Conservation (phyloP, 2,797 vertebrate species). For the Cossypha niveicapilla region DNA sequence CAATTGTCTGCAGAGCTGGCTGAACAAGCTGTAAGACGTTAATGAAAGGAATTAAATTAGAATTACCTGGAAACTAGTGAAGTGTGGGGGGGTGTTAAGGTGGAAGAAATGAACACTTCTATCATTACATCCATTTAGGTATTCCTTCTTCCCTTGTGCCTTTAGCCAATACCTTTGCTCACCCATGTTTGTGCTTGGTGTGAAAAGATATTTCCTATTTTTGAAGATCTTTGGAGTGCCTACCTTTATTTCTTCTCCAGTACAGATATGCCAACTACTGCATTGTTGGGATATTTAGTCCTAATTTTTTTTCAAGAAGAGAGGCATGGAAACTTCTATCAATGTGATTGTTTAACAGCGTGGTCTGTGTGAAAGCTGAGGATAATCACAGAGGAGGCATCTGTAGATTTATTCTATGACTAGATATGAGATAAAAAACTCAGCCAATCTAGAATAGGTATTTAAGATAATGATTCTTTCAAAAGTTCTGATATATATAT, state of each 20-base stretch:
- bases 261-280: neutral
- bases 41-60: conserved; percentile 54
- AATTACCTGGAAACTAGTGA: conserved; percentile 43
- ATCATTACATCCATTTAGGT: neutral
- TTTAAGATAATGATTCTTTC: neutral
- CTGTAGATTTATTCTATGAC: neutral
- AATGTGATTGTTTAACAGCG: neutral
- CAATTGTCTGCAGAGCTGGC: conserved; percentile 49
- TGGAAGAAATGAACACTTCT: neutral
- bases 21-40: conserved; percentile 43
- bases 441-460: neutral
- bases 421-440: neutral
- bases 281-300: neutral
- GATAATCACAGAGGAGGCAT: neutral
- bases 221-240: neutral
- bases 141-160: neutral
- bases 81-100: neutral
- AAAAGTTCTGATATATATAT: neutral
- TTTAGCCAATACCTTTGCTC: neutral
- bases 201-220: neutral
- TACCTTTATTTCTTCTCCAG: neutral
- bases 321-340: neutral
- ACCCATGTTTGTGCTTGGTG: neutral
- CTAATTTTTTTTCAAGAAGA: neutral
- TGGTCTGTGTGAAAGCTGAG: neutral